A percentile compares a stretch with the other conserved stretches of the same genome.
phyloP scores from a whole-genome alignment of 2,113 vertebrate species.

The Pleuronectes platessa region DNA sequence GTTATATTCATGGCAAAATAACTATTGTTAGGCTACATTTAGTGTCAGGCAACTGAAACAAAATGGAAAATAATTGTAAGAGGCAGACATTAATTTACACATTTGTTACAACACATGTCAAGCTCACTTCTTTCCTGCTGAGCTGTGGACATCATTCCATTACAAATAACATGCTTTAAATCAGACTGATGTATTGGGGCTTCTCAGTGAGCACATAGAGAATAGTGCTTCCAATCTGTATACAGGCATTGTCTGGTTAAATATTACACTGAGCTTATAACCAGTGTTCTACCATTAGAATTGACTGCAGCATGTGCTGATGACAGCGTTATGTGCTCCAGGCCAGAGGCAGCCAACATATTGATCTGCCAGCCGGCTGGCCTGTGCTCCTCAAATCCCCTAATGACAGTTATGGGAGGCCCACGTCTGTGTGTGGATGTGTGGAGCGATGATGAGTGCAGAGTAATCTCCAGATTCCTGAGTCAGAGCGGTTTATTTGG shows the following conservation, averaged over 20 bases:
- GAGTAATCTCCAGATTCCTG: neutral
- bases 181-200: no score
- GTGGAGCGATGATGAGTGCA: neutral
- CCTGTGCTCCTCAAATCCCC: slow-evolving; percentile 12
- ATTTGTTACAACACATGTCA: no score
- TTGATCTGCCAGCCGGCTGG: neutral
- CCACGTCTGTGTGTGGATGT: slow-evolving; percentile 11
- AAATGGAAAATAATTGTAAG: no score
- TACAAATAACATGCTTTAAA: no score
- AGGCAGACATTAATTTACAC: no score
- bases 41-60: no score
- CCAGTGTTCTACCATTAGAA: neutral
- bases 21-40: no score
- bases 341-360: neutral
- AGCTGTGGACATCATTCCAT: no score
- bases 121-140: no score
- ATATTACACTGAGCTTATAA: neutral
- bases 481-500: slow-evolving; percentile 13
- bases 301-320: neutral
- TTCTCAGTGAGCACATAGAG: no score
- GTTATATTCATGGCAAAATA: no score
- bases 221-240: neutral
- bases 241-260: neutral
- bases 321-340: neutral
- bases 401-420: slow-evolving; percentile 22